phyloP scores from a whole-genome alignment of 2,113 vertebrate species.

The Pelvicachromis taeniatus region DNA sequence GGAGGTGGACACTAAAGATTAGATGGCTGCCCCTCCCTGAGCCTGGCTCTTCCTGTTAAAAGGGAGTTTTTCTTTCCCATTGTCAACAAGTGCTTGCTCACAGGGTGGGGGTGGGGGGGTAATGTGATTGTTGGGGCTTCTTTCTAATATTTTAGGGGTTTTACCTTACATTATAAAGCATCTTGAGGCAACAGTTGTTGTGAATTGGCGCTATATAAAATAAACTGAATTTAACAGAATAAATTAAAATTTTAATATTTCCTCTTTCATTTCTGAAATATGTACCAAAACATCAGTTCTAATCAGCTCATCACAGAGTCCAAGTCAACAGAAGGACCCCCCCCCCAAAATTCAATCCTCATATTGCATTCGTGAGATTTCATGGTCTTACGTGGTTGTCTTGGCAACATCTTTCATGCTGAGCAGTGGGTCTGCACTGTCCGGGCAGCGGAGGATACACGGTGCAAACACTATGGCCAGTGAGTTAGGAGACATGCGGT shows the following conservation, averaged over 20 bases:
- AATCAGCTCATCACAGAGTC: background rate
- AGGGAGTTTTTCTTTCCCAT: background rate
- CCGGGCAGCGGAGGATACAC: slow-evolving; percentile 89
- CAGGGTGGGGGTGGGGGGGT: background rate
- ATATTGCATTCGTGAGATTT: background rate
- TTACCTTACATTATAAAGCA: background rate
- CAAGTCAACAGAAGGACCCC: background rate
- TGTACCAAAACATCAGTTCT: no score
- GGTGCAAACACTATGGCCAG: slow-evolving; percentile 96
- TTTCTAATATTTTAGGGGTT: accelerated
- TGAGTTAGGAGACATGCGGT: slow-evolving; percentile 93
- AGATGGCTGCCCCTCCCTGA: background rate
- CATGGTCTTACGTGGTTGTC: slow-evolving; percentile 86
- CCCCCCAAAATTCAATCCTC: background rate
- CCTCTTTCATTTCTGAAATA: background rate
- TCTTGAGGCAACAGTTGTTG: background rate
- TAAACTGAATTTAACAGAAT: background rate
- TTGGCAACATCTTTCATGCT: slow-evolving; percentile 98
- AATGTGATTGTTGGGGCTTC: no score
- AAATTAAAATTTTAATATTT: background rate
- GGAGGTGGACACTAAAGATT: background rate
- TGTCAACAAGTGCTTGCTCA: background rate
- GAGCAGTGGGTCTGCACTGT: slow-evolving; percentile 87
- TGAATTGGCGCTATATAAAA: background rate
- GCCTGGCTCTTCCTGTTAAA: no score